phyloP scores from a whole-genome alignment of 1,140 invertebrate genomes.

The Lepidotrigona ventralis region DNA sequence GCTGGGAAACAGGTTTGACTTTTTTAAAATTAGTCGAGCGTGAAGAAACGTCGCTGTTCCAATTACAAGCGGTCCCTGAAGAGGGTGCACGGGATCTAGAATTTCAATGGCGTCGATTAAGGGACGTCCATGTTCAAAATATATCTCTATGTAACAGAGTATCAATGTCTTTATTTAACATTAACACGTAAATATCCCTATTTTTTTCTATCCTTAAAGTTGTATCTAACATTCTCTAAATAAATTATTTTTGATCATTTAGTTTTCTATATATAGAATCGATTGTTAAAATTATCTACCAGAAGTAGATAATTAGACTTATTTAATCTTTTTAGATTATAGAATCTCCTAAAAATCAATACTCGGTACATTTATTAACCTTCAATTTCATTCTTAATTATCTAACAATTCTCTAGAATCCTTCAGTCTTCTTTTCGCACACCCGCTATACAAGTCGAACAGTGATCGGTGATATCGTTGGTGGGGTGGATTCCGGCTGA shows the following conservation, averaged over 20 bases:
- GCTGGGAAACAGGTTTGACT: conserved; percentile 13
- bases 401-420: neutral
- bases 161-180: neutral
- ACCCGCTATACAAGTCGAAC: conserved; percentile 40
- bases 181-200: neutral
- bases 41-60: conserved; percentile 23
- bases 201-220: neutral
- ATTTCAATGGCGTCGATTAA: conserved; percentile 46
- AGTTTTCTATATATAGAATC: neutral
- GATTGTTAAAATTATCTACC: neutral
- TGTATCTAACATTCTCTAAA: neutral
- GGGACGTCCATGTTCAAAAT: neutral
- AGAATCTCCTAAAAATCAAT: too few species aligned
- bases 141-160: neutral
- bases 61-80: neutral
- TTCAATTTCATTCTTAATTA: neutral
- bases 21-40: conserved; percentile 46
- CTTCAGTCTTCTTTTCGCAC: neutral
- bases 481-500: conserved; percentile 21
- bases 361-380: neutral
- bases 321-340: too few species aligned
- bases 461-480: neutral
- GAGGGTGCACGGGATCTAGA: neutral
- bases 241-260: too few species aligned
- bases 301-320: too few species aligned